Conservation (phyloP, 2,113 vertebrate species). For the Pungitius pungitius region DNA sequence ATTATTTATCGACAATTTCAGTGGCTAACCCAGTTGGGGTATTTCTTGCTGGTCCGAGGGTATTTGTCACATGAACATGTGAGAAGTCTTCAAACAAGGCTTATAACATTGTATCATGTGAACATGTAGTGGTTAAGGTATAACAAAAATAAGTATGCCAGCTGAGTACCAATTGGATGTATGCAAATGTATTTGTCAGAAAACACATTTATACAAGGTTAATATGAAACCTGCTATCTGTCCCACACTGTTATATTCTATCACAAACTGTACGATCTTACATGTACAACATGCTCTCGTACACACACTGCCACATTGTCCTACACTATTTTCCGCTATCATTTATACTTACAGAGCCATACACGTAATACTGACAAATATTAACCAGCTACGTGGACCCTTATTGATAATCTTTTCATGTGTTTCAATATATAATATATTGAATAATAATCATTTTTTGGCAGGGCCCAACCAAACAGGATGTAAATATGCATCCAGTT, state of each 20-base stretch:
- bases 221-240: too few species aligned
- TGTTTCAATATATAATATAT: background rate
- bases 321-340: background rate
- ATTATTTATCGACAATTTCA: slow-evolving; percentile 42
- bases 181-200: slow-evolving; percentile 15
- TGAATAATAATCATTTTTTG: background rate
- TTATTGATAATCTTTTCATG: background rate
- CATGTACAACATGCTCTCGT: background rate
- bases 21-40: slow-evolving; percentile 13
- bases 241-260: background rate
- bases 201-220: background rate
- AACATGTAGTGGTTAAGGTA: background rate
- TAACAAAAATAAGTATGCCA: background rate
- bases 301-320: background rate
- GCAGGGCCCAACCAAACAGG: background rate
- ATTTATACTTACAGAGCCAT: background rate
- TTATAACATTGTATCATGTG: background rate
- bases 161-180: background rate
- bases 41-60: slow-evolving; percentile 5
- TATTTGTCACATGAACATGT: slow-evolving; percentile 10
- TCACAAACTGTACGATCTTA: background rate
- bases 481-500: background rate
- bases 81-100: background rate
- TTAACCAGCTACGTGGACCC: background rate
- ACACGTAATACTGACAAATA: background rate